Evolutionary conservation across 2,888 invertebrate genomes (phyloP), one percentile per base, ranked within the genome.

Genomic region (Syrphus vitripennis): DNA sequence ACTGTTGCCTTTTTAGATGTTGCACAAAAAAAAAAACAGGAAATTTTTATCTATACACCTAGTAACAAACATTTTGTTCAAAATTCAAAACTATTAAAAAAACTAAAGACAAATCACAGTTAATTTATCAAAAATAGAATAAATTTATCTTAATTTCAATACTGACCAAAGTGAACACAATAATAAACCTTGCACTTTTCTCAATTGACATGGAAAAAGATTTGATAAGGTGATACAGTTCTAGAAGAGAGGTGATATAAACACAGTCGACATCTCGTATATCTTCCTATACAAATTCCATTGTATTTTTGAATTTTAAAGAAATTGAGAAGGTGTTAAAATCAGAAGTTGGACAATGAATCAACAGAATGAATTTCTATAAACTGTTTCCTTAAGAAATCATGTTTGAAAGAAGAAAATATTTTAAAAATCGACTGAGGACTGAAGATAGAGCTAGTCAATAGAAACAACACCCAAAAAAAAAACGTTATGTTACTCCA

Each of bases 201-300:
- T 65, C 12, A 65, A 65, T 31, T 65, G 45, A 14, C 29, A 65
- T 31, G 29, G 45, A 65, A 65, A 65, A 50, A 48, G 63, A 59
- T 67, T 74, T 63, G 48, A 78, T 83, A 74, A 77, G 50, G 61
- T 71, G 21, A 21, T 48, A 34, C 3, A 34, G 26, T 16, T 57
- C 12, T 19, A 3, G 16, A 26, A 7, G 16, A 29, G 10, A n/a
- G 24, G 24, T 67, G 24, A 31, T n/a, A 50, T 50, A 5, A 48
- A 21, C 29, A 53, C 53, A 31, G 55, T 55, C 29, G 4, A 29
- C 16, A 31, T 16, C 29, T 31, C 16, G 29, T 55, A 55, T 55
- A n/a, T n/a, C n/a, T n/a, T n/a, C n/a, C n/a, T n/a, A 14, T 19
- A 21, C 42, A 16, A 16, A 16, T 3, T 42, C 1, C 16, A 7